Conservation (phyloP, 2,797 vertebrate genomes). For the Pampus argenteus region DNA sequence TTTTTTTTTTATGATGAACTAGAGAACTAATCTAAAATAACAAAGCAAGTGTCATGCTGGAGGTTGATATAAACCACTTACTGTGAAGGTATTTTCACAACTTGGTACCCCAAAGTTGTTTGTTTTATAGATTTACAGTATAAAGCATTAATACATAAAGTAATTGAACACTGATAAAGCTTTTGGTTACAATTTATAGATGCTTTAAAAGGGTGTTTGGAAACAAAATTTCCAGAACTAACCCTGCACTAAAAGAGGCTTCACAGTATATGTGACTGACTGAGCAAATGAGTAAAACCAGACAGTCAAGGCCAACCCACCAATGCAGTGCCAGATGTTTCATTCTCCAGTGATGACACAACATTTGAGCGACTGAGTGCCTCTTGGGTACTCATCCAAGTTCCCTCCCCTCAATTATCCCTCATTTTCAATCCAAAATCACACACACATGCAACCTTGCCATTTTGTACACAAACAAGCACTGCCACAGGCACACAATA, state of each 20-base stretch:
- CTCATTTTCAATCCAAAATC: conserved; percentile 48
- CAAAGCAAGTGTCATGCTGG: not conserved
- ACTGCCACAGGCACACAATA: conserved; percentile 18
- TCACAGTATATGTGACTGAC: conserved; percentile 34
- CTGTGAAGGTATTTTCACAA: not conserved
- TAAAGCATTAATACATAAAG: not conserved
- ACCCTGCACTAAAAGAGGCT: not conserved
- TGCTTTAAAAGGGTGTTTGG: not conserved
- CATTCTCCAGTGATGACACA: conserved; percentile 53
- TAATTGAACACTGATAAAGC: no score
- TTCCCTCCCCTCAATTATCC: conserved; percentile 40
- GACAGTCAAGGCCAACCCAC: conserved; percentile 32
- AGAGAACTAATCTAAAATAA: not conserved
- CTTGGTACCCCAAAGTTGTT: no score
- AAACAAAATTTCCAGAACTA: not conserved
- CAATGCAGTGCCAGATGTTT: conserved; percentile 65
- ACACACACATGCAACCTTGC: conserved; percentile 47
- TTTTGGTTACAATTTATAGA: not conserved
- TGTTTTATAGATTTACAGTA: no score
- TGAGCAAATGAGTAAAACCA: conserved; percentile 42
- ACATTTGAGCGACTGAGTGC: conserved; percentile 59
- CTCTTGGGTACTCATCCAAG: conserved; percentile 58
- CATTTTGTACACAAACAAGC: conserved; percentile 27
- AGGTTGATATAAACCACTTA: not conserved
- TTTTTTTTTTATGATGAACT: not conserved